Evolutionary conservation across 2,797 vertebrate species (phyloP).

Genomic region (Melopsittacus undulatus): DNA sequence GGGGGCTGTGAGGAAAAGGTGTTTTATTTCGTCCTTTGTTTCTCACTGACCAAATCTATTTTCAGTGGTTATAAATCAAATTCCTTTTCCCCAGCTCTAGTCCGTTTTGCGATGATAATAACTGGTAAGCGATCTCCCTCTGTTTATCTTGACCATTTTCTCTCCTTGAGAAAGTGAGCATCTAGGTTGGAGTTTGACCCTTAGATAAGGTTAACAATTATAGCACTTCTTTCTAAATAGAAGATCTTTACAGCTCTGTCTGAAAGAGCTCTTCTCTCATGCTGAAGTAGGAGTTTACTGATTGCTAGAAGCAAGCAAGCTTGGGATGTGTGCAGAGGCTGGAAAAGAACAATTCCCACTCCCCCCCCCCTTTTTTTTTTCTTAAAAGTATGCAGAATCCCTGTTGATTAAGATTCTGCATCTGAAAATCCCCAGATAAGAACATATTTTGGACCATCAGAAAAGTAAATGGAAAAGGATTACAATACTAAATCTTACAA

Average conservation of each 20-base stretch:
- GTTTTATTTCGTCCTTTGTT: neutral
- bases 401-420: neutral
- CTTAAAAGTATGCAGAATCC: neutral
- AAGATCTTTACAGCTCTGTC: neutral
- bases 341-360: neutral
- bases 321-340: neutral
- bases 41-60: neutral
- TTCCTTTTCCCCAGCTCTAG: neutral
- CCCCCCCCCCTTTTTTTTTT: rapidly evolving
- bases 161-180: rapidly evolving
- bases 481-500: neutral
- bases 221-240: neutral
- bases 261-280: neutral
- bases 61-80: neutral
- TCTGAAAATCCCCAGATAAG: neutral
- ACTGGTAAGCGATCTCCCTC: neutral
- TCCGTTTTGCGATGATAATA: neutral
- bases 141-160: neutral
- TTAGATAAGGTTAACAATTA: neutral
- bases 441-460: neutral
- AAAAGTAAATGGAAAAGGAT: neutral
- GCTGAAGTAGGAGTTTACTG: neutral
- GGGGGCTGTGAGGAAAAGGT: rapidly evolving
- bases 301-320: neutral
- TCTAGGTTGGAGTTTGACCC: neutral